Evolutionary conservation across 2,113 vertebrate species (phyloP), one percentile per base, ranked within the genome.

Genomic region (Rhinolophus sinicus): DNA sequence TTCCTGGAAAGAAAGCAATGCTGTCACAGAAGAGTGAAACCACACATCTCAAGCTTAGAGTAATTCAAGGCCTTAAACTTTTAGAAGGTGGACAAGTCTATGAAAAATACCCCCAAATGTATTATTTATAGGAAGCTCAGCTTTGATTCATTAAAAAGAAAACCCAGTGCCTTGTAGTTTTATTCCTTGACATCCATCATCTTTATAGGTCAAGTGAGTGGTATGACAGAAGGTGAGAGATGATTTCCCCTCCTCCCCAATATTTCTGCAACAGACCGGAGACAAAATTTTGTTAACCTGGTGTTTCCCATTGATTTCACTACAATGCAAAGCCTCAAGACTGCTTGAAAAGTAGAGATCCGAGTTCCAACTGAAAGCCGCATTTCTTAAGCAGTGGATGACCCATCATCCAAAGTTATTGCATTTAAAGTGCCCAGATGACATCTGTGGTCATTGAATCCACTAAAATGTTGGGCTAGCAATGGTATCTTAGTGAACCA

Each of bases 51-150:
- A 40, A 65, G 40, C 30, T 77, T 35, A 84, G 33, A 30, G 28
- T 22, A 58, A 44, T 19, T 54, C 72, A 89, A n/a, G 62, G 18
- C 47, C 69, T 87, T 60, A 92, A 72, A 64, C 56, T 84, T 73
- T 81, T 65, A 69, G 5, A 64, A 92, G 94, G 87, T 78, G 11
- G 72, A 90, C 22, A 64, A 62, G n/a, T 83, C n/a, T 67, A 69
- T 92, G 73, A 93, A 84, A 98, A 96, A 84, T 30, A 85, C 6
- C 14, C 18, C 26, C 44, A 96, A 50, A 69, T 90, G 24, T 30
- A 97, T 97, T 95, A 94, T 33, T 21, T 95, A 96, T 73, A 93
- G 30, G 35, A 96, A 98, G 64, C 40, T 96, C 60, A 54, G 65
- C 30, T 90, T 93, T 93, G 72, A 94, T 47, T 95, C 50, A 92